These are phyloP conservation scores for Phalacrocorax aristotelis DNA, from an alignment of 2,113 vertebrate genomes.

Conservation along the genomic window DNA sequence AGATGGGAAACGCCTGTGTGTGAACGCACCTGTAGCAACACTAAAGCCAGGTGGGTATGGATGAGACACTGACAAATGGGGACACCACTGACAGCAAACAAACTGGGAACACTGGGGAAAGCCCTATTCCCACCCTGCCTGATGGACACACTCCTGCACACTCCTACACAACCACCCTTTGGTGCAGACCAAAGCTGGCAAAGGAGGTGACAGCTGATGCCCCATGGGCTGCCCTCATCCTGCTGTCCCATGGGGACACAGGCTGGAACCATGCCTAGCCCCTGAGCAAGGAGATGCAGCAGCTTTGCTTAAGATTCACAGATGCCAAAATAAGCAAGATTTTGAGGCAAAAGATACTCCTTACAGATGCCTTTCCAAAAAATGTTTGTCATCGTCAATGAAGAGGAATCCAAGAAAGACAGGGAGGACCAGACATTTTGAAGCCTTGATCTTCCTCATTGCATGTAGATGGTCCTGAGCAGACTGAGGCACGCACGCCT, in stretches of 20 bases:
- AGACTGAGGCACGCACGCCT: fast-evolving
- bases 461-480: neutral
- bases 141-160: neutral
- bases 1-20: neutral
- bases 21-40: neutral
- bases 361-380: neutral
- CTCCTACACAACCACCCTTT: no score
- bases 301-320: neutral
- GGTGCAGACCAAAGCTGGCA: neutral
- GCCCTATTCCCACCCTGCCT: neutral
- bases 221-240: neutral
- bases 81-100: no score
- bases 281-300: neutral
- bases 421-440: neutral
- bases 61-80: neutral
- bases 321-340: neutral
- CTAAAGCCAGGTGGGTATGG: neutral
- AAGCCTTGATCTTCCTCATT: neutral
- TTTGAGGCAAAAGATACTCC: neutral
- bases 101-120: neutral
- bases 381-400: fast-evolving
- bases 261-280: fast-evolving
- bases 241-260: neutral
- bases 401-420: neutral
- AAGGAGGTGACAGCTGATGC: neutral